These are phyloP conservation scores for Venustaconcha ellipsiformis DNA, from an alignment of 1,140 invertebrate species.

Conservation along the genomic window DNA sequence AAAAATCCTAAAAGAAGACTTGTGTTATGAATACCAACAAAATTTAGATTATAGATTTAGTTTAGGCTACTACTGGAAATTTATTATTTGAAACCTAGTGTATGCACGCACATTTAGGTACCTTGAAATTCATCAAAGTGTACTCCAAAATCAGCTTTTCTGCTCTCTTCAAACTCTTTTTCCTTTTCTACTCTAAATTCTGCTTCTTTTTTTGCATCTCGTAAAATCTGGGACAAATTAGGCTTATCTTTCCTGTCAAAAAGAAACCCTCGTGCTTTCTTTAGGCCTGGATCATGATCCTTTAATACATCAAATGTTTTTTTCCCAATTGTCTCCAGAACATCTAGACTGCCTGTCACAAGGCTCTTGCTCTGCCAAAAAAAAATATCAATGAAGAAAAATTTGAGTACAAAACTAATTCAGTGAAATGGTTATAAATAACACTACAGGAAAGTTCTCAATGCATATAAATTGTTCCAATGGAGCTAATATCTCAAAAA, in stretches of 20 bases:
- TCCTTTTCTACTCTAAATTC: conserved; percentile 77
- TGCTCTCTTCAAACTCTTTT: conserved; percentile 69
- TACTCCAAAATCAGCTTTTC: conserved; percentile 82
- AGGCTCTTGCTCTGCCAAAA: conserved; percentile 77
- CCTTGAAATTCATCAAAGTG: conserved; percentile 91
- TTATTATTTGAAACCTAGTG: not conserved
- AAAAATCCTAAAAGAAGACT: no score
- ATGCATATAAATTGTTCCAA: no score
- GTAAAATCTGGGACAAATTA: conserved; percentile 77
- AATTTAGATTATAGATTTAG: no score
- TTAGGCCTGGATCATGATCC: conserved; percentile 89
- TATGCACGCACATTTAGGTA: conserved; percentile 42
- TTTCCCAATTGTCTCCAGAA: conserved; percentile 90
- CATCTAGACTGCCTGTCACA: conserved; percentile 85
- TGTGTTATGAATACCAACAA: no score
- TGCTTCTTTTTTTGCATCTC: conserved; percentile 86
- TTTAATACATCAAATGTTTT: conserved; percentile 94
- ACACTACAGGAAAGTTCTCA: not conserved
- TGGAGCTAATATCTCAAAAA: no score
- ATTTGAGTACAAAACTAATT: not conserved
- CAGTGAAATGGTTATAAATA: not conserved
- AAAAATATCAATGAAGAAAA: not conserved
- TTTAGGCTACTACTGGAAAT: no score
- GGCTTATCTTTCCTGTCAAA: conserved; percentile 71
- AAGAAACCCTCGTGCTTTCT: conserved; percentile 81